A percentile compares a stretch with the other conserved stretches of the same genome.
These are phyloP conservation scores for Euproctis similis DNA, from an alignment of 2,888 invertebrate genomes.

Conservation along the genomic window DNA sequence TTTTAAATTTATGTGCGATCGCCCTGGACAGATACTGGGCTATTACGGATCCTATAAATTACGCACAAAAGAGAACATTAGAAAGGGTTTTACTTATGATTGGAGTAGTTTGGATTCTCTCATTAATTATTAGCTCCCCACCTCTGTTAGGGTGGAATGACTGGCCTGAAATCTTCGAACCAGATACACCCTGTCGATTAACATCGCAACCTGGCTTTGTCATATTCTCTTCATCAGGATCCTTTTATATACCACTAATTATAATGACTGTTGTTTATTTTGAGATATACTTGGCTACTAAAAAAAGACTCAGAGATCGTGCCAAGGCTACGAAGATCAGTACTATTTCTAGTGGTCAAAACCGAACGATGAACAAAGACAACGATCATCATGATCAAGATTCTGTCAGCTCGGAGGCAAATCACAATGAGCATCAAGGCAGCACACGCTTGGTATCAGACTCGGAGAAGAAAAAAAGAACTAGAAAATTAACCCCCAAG, in stretches of 20 bases:
- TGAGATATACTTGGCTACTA: conserved; percentile 95
- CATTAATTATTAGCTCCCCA: conserved; percentile 90
- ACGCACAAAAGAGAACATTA: conserved; percentile 92
- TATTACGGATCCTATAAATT: conserved; percentile 95
- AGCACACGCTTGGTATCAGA: conserved; percentile 47
- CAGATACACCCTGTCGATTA: conserved; percentile 86
- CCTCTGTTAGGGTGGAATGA: conserved; percentile 96
- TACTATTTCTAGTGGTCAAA: conserved; percentile 74
- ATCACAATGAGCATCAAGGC: conserved; percentile 81
- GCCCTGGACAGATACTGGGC: conserved; percentile 97
- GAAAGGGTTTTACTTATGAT: conserved; percentile 91
- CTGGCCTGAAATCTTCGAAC: conserved; percentile 90
- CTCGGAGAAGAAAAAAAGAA: conserved; percentile 54
- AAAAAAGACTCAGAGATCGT: conserved; percentile 87
- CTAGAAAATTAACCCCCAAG: conserved; percentile 53
- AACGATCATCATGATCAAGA: conserved; percentile 79
- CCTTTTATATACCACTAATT: conserved; percentile 94
- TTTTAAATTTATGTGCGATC: conserved; percentile 94
- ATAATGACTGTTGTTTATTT: conserved; percentile 98
- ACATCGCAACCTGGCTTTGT: conserved; percentile 93
- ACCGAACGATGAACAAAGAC: conserved; percentile 64
- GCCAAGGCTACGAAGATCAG: conserved; percentile 89
- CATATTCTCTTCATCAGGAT: conserved; percentile 93
- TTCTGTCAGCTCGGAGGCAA: conserved; percentile 89
- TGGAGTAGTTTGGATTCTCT: conserved; percentile 89